Evolutionary conservation across 2,797 vertebrate species (phyloP).

Genomic region (Phylloscopus collybita): DNA sequence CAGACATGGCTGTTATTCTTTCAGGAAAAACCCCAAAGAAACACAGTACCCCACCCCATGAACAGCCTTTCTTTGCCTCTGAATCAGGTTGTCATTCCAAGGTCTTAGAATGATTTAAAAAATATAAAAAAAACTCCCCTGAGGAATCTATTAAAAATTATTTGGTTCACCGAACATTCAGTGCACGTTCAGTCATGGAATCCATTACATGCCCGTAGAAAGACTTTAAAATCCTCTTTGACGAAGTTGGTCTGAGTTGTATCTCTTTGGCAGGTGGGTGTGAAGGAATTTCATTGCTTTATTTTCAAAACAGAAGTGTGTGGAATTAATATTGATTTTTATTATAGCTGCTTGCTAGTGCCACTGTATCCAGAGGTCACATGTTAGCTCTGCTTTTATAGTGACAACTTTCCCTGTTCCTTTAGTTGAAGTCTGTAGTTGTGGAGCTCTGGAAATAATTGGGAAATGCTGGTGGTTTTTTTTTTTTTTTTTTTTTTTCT

Average conservation of each 20-base stretch:
- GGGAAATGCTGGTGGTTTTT: neutral
- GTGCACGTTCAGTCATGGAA: constrained; percentile 43
- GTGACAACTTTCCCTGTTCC: neutral
- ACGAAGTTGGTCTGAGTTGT: neutral
- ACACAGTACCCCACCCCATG: neutral
- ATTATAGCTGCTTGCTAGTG: constrained; percentile 38
- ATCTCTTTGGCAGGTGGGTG: constrained; percentile 41
- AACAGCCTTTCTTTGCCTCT: constrained; percentile 21
- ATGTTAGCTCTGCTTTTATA: constrained; percentile 23
- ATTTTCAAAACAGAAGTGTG: constrained; percentile 62
- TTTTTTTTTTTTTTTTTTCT: neutral
- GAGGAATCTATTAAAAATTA: constrained; percentile 73
- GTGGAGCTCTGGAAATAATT: constrained; percentile 13
- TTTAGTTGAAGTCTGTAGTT: constrained; percentile 8
- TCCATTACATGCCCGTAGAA: constrained; percentile 51
- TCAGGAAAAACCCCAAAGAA: neutral
- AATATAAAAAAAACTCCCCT: constrained; percentile 54
- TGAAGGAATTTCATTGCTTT: constrained; percentile 47
- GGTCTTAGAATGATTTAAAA: constrained; percentile 60
- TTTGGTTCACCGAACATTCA: constrained; percentile 69
- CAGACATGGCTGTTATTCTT: neutral
- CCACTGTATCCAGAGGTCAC: constrained; percentile 3
- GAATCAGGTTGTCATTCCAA: constrained; percentile 48
- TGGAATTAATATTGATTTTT: constrained; percentile 67
- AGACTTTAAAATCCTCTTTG: constrained; percentile 12